Conservation (phyloP, 1,140 invertebrate species). For the Stegodyphus dumicola region DNA sequence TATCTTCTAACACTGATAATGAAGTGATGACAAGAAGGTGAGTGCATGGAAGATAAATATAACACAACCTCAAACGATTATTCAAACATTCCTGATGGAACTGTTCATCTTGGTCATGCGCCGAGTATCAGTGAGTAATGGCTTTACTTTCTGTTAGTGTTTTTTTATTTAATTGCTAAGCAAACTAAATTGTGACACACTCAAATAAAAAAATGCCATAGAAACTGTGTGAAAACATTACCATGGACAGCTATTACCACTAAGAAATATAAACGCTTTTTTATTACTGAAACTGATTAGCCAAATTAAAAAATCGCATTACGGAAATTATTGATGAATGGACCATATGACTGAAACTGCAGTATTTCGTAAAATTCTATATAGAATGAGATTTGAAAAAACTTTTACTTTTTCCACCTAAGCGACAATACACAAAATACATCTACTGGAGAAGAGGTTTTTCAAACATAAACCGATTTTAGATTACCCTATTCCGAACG, state of each 20-base stretch:
- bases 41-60: neutral
- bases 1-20: neutral
- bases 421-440: neutral
- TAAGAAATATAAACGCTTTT: neutral
- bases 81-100: slow-evolving; percentile 13
- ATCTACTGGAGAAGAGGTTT: neutral
- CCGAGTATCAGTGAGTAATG: slow-evolving; percentile 19
- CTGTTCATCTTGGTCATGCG: neutral
- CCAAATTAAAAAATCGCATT: neutral
- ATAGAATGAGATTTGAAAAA: slow-evolving; percentile 10
- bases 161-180: slow-evolving; percentile 6
- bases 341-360: neutral
- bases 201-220: slow-evolving; percentile 1
- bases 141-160: neutral
- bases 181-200: neutral
- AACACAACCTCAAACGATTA: neutral
- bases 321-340: neutral
- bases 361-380: neutral
- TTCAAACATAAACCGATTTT: neutral
- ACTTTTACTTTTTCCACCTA: neutral
- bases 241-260: neutral
- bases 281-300: neutral
- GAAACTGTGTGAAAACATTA: neutral
- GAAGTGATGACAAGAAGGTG: neutral
- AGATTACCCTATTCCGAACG: slow-evolving; percentile 10